Percentiles rank a stretch among this genome's conserved stretches.
These are phyloP conservation scores for Pelusios castaneus DNA, from an alignment of 2,113 vertebrate genomes.

Conservation along the genomic window DNA sequence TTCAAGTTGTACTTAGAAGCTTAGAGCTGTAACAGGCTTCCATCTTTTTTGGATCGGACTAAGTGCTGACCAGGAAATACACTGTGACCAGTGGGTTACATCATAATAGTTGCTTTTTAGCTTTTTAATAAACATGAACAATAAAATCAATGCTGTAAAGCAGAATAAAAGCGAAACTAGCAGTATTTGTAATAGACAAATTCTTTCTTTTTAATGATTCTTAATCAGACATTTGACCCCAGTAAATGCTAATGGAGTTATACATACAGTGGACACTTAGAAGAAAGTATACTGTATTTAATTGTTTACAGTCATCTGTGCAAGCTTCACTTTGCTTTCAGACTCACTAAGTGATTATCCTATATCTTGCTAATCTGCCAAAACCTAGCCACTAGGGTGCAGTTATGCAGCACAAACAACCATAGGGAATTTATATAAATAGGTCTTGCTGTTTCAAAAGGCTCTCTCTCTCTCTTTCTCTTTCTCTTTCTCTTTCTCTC, in stretches of 20 bases:
- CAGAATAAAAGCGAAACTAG: not conserved
- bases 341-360: not conserved
- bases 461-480: too few relatives aligned
- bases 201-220: not conserved
- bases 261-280: not conserved
- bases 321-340: not conserved
- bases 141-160: not conserved
- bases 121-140: not conserved
- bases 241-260: not conserved
- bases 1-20: not conserved
- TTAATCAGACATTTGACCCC: not conserved
- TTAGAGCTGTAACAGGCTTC: not conserved
- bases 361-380: not conserved
- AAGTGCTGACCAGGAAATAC: not conserved
- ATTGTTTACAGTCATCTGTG: not conserved
- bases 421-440: not conserved
- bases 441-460: not conserved
- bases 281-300: not conserved
- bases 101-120: not conserved
- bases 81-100: not conserved
- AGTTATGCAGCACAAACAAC: conserved; percentile 50
- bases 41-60: not conserved
- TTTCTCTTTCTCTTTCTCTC: too few relatives aligned
- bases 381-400: conserved; percentile 58
- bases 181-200: not conserved